Evolutionary conservation across 1,140 invertebrate genomes (phyloP).

Genomic region (Lamellibrachia luymesi): DNA sequence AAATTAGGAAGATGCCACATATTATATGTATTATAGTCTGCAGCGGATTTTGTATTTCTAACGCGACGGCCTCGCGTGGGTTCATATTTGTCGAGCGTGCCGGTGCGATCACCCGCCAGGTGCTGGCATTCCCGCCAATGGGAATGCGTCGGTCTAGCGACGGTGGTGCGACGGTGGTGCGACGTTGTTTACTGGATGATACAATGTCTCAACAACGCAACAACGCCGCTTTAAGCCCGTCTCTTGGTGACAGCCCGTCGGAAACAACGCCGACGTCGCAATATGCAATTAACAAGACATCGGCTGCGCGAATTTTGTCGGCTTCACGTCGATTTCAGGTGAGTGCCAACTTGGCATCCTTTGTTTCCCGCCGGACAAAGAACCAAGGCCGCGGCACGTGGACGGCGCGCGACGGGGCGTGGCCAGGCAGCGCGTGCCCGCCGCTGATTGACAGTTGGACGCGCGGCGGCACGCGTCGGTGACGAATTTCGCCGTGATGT

Average conservation of each 20-base stretch:
- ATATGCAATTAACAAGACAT: background rate
- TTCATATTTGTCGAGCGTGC: background rate
- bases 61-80: background rate
- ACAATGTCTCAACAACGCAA: background rate
- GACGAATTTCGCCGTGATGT: background rate
- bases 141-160: background rate
- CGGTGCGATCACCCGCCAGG: background rate
- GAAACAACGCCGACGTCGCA: background rate
- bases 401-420: background rate
- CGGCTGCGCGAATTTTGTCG: background rate
- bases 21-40: background rate
- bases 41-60: background rate
- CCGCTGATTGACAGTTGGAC: background rate
- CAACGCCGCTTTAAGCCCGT: background rate
- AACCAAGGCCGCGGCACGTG: background rate
- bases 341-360: background rate
- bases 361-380: background rate
- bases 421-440: background rate
- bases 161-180: background rate
- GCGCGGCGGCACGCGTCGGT: background rate
- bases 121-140: background rate
- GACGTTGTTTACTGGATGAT: too few species aligned
- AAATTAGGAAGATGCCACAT: background rate
- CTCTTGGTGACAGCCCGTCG: background rate
- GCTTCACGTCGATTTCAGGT: background rate